These are phyloP conservation scores for Siderastrea siderea DNA, from an alignment of 92 coral and sea anemone species.

Conservation along the genomic window DNA sequence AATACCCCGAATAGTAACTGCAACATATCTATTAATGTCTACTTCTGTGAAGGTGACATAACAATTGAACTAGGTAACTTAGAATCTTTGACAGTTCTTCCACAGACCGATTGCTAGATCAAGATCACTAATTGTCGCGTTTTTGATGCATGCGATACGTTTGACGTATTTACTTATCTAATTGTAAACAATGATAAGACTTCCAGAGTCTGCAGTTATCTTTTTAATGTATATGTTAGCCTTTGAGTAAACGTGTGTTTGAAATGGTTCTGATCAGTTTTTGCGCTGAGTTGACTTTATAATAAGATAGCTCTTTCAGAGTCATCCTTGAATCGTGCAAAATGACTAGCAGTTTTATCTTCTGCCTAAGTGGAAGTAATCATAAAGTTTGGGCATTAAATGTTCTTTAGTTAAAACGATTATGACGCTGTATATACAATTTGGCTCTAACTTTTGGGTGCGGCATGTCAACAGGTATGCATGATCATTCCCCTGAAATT, in stretches of 20 bases:
- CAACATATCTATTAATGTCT: slow-evolving; percentile 4
- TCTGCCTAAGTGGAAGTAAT: too few species aligned
- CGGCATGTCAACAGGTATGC: too few species aligned
- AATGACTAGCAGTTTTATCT: too few species aligned
- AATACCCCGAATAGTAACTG: background rate
- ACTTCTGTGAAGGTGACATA: slow-evolving; percentile 9
- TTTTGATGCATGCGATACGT: background rate
- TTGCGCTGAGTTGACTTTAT: too few species aligned
- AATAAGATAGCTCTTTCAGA: too few species aligned
- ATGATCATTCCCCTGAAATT: too few species aligned
- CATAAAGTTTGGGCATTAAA: too few species aligned
- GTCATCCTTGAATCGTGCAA: too few species aligned
- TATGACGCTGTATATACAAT: too few species aligned
- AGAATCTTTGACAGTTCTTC: slow-evolving; percentile 13
- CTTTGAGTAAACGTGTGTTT: background rate
- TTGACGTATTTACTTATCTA: background rate
- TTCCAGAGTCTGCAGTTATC: background rate
- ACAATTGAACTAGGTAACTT: slow-evolving; percentile 9
- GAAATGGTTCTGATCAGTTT: background rate
- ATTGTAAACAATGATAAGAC: background rate
- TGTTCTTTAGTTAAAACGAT: too few species aligned
- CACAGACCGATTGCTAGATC: slow-evolving; percentile 34
- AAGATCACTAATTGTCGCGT: background rate
- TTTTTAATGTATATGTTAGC: too few species aligned
- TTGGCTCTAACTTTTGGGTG: too few species aligned